Evolutionary conservation across 1,140 invertebrate species (phyloP), one percentile per base, ranked within the genome.

Genomic region (Drosophila tani): DNA sequence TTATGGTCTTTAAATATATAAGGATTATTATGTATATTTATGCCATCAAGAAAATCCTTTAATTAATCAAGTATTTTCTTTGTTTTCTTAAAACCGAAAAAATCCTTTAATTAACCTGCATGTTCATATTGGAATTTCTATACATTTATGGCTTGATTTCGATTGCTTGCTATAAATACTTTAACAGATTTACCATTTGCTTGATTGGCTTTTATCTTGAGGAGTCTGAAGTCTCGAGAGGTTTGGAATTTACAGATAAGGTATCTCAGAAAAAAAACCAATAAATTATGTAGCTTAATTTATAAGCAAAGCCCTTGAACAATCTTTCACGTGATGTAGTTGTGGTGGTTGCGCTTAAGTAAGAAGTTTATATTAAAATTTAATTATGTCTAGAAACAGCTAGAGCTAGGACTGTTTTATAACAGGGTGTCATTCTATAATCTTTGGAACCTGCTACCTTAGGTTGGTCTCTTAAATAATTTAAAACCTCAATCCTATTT

Each of bases 121-220:
- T 1, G 9, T 53, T 17, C 11, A 3, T 53, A 17, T 17, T 4
- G 11, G 0, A 19, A 17, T 32, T 4, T 53, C 6, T 53, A 53
- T 19, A 53, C 35, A 14, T 53, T 19, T 19, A 35, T 35, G 50
- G 29, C 2, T 35, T 14, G 5, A 35, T 53, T 19, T 6, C 12
- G 9, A 53, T 53, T 53, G 11, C 50, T 0, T 2, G 17, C 50
- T 4, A 29, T 51, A 32, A 29, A 11, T 29, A 11, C 49, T 9
- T 29, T 32, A 19, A 19, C 29, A 35, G 50, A 53, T 53, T 35
- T 53, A 14, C 29, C 8, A 53, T 21, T 70, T 59, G 46, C 46
- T 74, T 38, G 17, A 56, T 56, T 57, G 11, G 21, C 50, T 64
- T 64, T 81, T 56, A 56, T 38, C 14, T 56, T 32, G 11, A 38